Percentiles rank a stretch among this genome's conserved stretches.
Conservation (phyloP, 2,113 vertebrate species). For the Anser cygnoides region DNA sequence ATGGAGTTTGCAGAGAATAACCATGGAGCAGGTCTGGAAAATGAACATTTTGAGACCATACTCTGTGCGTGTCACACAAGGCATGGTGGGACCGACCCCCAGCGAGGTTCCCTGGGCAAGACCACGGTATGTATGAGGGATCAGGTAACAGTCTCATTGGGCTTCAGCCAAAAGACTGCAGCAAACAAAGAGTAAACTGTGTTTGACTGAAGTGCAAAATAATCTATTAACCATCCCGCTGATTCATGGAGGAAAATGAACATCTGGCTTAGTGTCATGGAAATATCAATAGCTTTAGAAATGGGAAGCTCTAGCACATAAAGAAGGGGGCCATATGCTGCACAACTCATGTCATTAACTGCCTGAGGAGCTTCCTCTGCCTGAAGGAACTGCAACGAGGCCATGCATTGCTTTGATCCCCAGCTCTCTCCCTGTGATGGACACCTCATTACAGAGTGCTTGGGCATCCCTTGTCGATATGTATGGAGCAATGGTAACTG, state of each 20-base stretch:
- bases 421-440: not conserved
- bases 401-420: not conserved
- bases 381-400: not conserved
- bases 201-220: not conserved
- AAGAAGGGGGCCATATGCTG: fast-evolving
- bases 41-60: not conserved
- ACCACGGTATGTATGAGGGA: fast-evolving
- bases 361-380: not conserved
- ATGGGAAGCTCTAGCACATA: not conserved
- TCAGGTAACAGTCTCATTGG: not conserved
- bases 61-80: not conserved
- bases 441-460: fast-evolving
- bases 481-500: fast-evolving
- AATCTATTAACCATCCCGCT: not conserved
- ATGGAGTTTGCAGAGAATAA: not conserved
- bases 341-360: not conserved
- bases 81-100: not conserved
- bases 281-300: not conserved
- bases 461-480: not conserved
- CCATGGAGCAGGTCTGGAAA: not conserved
- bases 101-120: not conserved
- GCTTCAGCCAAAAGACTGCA: not conserved
- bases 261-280: not conserved
- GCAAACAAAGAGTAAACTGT: not conserved
- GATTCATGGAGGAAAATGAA: not conserved